Conservation (phyloP, 92 coral and sea anemone genomes). For the Heliopora coerulea region DNA sequence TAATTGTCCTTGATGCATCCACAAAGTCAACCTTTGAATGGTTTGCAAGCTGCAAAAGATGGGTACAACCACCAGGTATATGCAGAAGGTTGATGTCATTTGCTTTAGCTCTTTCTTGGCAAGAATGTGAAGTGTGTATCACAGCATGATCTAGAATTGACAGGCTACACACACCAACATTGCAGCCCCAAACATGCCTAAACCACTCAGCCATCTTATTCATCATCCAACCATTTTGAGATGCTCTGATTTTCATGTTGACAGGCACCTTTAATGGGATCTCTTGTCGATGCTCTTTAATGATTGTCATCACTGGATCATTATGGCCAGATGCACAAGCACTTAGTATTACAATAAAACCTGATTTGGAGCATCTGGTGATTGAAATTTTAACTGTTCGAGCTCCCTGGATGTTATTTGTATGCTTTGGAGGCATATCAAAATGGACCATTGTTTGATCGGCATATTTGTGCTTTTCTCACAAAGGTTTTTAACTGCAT, state of each 20-base stretch:
- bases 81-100: background rate
- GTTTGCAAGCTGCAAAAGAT: constrained; percentile 1
- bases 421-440: no score
- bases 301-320: no score
- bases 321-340: no score
- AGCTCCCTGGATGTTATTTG: no score
- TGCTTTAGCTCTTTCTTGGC: no score
- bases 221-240: constrained; percentile 37
- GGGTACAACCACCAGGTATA: constrained; percentile 3
- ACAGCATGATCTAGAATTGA: background rate
- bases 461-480: no score
- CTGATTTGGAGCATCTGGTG: no score
- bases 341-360: no score
- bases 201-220: constrained; percentile 15
- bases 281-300: no score
- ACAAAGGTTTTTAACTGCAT: no score
- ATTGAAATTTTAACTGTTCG: no score
- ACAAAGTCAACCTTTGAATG: constrained; percentile 1
- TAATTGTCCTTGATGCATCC: constrained; percentile 5
- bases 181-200: constrained; percentile 21
- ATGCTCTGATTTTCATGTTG: constrained; percentile 11
- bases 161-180: background rate
- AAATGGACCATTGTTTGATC: no score
- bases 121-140: background rate
- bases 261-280: background rate